These are phyloP conservation scores for Anguilla obscura DNA, from an alignment of 2,797 vertebrate genomes.

Conservation along the genomic window DNA sequence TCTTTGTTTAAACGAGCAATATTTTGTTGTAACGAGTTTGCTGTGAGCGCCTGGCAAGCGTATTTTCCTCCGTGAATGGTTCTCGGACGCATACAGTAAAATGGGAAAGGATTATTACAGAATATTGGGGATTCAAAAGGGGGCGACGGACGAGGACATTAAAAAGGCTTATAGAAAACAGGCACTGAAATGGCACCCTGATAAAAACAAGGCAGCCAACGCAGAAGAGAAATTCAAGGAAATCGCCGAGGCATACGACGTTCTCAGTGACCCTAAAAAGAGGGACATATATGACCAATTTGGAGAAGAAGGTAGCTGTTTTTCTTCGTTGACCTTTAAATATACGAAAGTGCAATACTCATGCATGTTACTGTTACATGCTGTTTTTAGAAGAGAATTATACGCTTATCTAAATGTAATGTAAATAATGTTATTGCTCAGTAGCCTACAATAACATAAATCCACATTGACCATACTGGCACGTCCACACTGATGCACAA, in stretches of 20 bases:
- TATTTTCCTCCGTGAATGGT: constrained; percentile 1
- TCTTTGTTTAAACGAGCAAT: constrained; percentile 30
- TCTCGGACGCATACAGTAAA: constrained; percentile 39
- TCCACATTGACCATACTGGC: background rate
- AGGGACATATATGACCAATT: constrained; percentile 97
- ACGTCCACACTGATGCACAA: background rate
- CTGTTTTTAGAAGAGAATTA: too few relatives aligned
- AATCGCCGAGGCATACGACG: constrained; percentile 96
- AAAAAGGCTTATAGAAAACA: constrained; percentile 98
- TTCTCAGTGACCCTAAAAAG: constrained; percentile 97
- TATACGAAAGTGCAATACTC: too few relatives aligned
- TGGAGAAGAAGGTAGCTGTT: constrained; percentile 89
- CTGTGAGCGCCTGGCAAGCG: constrained; percentile 43
- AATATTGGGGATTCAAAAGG: constrained; percentile 91
- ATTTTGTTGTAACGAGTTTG: background rate
- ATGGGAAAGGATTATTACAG: constrained; percentile 99
- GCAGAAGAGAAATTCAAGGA: constrained; percentile 99
- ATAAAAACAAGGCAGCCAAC: constrained; percentile 96
- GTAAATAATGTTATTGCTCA: too few relatives aligned
- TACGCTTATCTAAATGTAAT: too few relatives aligned
- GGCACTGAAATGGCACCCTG: constrained; percentile 97
- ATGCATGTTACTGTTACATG: background rate
- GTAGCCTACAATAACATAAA: background rate
- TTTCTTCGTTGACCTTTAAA: too few relatives aligned
- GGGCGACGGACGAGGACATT: constrained; percentile 92